phyloP scores from a whole-genome alignment of 2,888 invertebrate species.

The Antheraea assamensis region DNA sequence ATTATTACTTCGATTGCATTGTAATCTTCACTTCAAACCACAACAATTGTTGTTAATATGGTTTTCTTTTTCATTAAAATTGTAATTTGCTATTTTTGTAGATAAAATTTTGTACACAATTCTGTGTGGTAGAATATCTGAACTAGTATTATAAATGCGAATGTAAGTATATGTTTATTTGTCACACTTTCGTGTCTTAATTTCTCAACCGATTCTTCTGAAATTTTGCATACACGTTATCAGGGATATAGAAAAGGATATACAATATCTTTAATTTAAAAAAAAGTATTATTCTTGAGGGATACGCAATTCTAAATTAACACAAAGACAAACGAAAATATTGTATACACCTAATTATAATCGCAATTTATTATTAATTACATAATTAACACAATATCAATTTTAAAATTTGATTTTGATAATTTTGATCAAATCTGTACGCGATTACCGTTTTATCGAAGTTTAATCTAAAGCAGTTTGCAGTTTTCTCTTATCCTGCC shows the following conservation, averaged over 20 bases:
- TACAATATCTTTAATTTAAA: no score
- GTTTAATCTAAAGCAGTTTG: neutral
- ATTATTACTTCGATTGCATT: neutral
- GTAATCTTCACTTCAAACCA: neutral
- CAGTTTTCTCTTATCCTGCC: conserved; percentile 3
- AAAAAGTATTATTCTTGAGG: no score
- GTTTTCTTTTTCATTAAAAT: neutral
- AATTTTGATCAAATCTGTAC: neutral
- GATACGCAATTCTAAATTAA: no score
- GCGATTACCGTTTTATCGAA: neutral
- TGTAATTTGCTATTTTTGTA: neutral
- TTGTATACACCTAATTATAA: neutral
- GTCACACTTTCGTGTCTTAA: no score
- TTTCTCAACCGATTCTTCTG: no score
- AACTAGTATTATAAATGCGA: no score
- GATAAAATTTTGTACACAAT: neutral
- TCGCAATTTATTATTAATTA: neutral
- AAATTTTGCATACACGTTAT: no score
- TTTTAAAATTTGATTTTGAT: neutral
- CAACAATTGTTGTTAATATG: neutral
- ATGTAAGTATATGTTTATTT: no score
- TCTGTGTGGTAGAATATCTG: no score
- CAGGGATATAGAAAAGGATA: no score
- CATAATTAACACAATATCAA: neutral
- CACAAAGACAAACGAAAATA: neutral